Evolutionary conservation across 2,888 invertebrate genomes (phyloP).

Genomic region (Pyrgus malvae): DNA sequence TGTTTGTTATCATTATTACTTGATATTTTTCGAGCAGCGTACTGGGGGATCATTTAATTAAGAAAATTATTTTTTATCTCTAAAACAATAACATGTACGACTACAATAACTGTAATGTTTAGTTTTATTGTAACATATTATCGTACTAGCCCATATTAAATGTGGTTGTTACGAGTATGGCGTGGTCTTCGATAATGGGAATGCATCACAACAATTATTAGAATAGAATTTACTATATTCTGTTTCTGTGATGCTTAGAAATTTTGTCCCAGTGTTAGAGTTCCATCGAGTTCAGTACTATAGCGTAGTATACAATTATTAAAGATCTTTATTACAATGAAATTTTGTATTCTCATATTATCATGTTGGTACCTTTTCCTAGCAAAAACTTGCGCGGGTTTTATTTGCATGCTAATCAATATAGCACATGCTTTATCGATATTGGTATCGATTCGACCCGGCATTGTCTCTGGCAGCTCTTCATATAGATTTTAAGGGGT

Average conservation of each 20-base stretch:
- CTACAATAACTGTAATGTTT: not conserved
- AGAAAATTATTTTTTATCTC: conserved; percentile 32
- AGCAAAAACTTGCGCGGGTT: no score
- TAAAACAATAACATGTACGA: conserved; percentile 19
- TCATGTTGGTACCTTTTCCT: no score
- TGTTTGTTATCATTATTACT: conserved; percentile 56
- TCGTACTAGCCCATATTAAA: not conserved
- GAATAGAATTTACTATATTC: conserved; percentile 11
- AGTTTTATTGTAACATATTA: not conserved
- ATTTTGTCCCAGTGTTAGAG: conserved; percentile 10
- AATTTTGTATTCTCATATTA: conserved; percentile 13
- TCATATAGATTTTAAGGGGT: no score
- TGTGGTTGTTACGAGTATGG: not conserved
- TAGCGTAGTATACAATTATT: not conserved
- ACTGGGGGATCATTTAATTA: conserved; percentile 37
- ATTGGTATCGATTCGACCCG: no score
- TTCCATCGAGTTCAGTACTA: not conserved
- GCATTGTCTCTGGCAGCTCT: no score
- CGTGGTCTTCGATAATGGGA: no score
- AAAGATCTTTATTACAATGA: not conserved
- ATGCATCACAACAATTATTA: conserved; percentile 19
- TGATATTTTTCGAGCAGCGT: conserved; percentile 41
- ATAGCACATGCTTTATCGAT: no score
- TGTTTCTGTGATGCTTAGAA: conserved; percentile 9
- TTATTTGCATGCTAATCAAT: no score